Evolutionary conservation across 2,888 invertebrate genomes (phyloP).

Genomic region (Allacma fusca): DNA sequence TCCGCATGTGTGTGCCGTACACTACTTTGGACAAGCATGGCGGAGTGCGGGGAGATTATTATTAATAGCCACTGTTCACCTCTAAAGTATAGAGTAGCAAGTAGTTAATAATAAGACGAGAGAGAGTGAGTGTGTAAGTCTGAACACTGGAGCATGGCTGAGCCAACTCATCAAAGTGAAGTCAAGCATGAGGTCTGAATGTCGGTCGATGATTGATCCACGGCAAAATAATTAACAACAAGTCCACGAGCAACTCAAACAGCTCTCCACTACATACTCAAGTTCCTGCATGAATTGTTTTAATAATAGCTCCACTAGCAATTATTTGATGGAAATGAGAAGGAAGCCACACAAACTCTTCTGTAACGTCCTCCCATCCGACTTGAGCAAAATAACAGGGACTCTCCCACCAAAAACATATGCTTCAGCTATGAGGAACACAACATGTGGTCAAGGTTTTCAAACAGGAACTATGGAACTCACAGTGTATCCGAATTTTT

Average conservation of each 20-base stretch:
- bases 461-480: conserved; percentile 46
- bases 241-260: not conserved
- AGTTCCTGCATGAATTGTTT: conserved; percentile 1
- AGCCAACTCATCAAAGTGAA: not conserved
- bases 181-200: conserved; percentile 2
- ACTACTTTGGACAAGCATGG: no score
- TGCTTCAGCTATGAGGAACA: no score
- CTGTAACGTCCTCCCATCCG: no score
- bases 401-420: no score
- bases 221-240: conserved; percentile 31
- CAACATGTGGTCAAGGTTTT: conserved; percentile 35
- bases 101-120: not conserved
- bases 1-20: no score
- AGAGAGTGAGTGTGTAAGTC: not conserved
- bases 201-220: conserved; percentile 34
- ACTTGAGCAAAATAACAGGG: no score
- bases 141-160: not conserved
- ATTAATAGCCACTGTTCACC: no score
- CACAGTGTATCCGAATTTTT: no score
- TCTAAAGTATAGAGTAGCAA: no score
- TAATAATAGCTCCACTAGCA: conserved; percentile 17
- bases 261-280: not conserved
- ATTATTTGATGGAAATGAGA: conserved; percentile 26
- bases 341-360: conserved; percentile 19
- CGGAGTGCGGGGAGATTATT: no score